phyloP scores from a whole-genome alignment of 2,797 vertebrate species.

The Urophycis tenuis region DNA sequence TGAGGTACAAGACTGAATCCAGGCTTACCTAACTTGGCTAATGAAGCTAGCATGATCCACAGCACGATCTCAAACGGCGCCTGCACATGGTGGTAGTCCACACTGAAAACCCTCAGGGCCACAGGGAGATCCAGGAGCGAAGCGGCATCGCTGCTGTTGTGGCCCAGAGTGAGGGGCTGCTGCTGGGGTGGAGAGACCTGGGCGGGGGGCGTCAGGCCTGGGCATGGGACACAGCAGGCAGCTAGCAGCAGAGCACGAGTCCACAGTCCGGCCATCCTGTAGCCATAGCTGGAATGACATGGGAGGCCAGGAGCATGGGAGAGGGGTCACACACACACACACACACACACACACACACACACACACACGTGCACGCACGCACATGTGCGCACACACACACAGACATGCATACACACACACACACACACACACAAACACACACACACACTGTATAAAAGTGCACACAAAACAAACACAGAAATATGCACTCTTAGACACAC shows the following conservation, averaged over 20 bases:
- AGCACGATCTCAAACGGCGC: conserved; percentile 78
- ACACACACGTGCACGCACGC: conserved; percentile 8
- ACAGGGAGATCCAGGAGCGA: conserved; percentile 40
- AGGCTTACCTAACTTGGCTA: conserved; percentile 78
- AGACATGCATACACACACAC: background rate
- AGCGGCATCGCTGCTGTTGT: conserved; percentile 39
- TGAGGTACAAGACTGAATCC: background rate
- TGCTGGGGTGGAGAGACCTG: conserved; percentile 33
- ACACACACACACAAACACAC: conserved; percentile 14
- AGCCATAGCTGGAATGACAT: conserved; percentile 50
- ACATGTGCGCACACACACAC: conserved; percentile 17
- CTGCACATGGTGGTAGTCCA: conserved; percentile 78
- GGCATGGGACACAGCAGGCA: conserved; percentile 22
- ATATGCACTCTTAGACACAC: background rate
- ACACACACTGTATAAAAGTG: background rate
- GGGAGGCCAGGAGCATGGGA: conserved; percentile 32
- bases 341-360: conserved; percentile 11
- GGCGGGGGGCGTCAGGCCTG: conserved; percentile 28
- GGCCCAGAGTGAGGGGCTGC: conserved; percentile 25
- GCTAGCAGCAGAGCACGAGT: conserved; percentile 34
- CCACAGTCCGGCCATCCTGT: conserved; percentile 48
- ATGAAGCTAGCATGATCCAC: conserved; percentile 81
- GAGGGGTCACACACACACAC: conserved; percentile 6
- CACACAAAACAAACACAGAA: background rate
- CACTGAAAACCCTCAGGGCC: conserved; percentile 62